Base-by-base conservation (phyloP, 92 coral and sea anemone species). In the Palythoa grandiflora region DNA sequence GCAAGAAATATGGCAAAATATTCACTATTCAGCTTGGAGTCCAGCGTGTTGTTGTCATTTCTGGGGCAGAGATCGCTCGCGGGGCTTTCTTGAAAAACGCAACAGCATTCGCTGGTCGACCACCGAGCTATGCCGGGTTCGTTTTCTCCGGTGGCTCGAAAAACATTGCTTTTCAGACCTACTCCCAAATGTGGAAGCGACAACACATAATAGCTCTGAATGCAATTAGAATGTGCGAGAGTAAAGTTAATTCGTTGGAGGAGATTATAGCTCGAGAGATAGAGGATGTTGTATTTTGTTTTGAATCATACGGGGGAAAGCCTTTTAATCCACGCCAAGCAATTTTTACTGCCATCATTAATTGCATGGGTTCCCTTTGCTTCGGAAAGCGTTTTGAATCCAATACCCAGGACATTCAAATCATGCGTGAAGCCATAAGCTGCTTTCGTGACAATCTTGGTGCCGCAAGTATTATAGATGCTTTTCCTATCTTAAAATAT, bases 31-130 rank as follows among this genome's bases (percentile, higher is more conserved):
- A 90, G 35, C 88, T 96, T 87, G 98, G 98, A 19, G 88, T 88
- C 4, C 87, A 88, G 35, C 96, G 89, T 15, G 87, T 83, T 0
- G 92, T 96, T 11, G 96, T 96, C 1, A 88, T 96, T 52, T 91
- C 83, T 85, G 88, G 94, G 51, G 91, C 91, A 40, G 89, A 87
- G 1, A 38, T 88, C 20, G 98, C 98, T 6, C 93, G 95, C 50
- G 96, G 93, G 80, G 98, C 98, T 0, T 70, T 96, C 77, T 37
- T 94, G 39, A 68, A 87, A 60, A 92, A 89, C 14, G 91, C 95
- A 36, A 81, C 90, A n/a, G 94, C 87, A 61, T 94, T 94, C 63
- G 91, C 98, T 3, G 98, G 96, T 0, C 72, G 98, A 47, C 96
- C 98, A 2, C 85, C 77, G 6, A 93, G 89, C 61, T 88, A 84